Base-by-base conservation (phyloP, 2,888 invertebrate species). In the Antheraea yamamai region DNA sequence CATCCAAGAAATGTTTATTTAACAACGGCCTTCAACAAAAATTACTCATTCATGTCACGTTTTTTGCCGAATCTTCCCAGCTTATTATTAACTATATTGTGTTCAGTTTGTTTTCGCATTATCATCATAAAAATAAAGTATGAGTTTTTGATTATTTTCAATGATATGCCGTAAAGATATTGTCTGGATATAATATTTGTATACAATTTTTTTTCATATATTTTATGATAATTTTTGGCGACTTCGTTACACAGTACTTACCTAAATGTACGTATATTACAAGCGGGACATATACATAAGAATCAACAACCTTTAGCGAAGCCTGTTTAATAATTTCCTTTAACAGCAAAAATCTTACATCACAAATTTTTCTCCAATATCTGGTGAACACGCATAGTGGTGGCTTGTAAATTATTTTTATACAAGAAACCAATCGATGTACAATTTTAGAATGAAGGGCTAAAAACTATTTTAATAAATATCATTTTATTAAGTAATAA, bases 31-130 rank as follows among this genome's bases (percentile, higher is more conserved):
- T 89, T 92, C 89, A 89, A 89, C 85, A 91, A 87, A 88, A 91
- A 92, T 92, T 91, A 90, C 90, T 90, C 90, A 91, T 92, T 92
- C 92, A 91, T 82, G 85, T 87, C 87, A 88, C 91, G 89, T 90
- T 70, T 70, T 66, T 70, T 70, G 70, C 85, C 87, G 85, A 87
- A 90, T 90, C 89, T 89, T 84, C 82, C 84, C 83, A 85, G 84
- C 87, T 88, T 88, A 70, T 90, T 91, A 88, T 88, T 87, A 83
- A 81, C 80, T 81, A 80, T 84, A 87, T 86, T 85, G 87, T 88
- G 88, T 85, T 76, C 55, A 51, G 30, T 16, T 61, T 61, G 39
- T 26, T 55, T 72, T 47, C 23, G 47, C 61, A n/a, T 39, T 70
- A 39, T 70, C 70, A 70, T n/a, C 70, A n/a, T 39, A 35, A 20